Conservation (phyloP, 2,888 invertebrate species). For the Spialia ferax region DNA sequence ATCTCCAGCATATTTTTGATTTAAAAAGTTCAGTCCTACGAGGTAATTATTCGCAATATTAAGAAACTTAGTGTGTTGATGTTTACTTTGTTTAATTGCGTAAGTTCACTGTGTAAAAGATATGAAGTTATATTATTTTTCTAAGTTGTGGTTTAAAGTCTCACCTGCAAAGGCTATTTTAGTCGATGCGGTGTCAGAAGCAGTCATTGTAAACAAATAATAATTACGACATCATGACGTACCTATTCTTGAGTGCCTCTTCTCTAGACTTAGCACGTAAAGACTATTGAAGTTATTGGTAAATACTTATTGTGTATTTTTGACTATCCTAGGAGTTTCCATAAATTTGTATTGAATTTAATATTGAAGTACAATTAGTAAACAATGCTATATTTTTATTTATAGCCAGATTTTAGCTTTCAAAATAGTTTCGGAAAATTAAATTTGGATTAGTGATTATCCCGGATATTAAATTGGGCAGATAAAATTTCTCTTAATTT, state of each 20-base stretch:
- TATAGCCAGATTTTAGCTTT: too few relatives aligned
- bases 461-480: neutral
- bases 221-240: slow-evolving; percentile 31
- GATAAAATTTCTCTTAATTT: neutral
- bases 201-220: slow-evolving; percentile 38
- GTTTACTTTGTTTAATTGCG: too few relatives aligned
- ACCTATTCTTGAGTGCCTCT: slow-evolving; percentile 7
- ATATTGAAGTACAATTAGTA: too few relatives aligned
- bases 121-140: slow-evolving; percentile 13
- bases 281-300: slow-evolving; percentile 7
- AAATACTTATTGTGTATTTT: too few relatives aligned
- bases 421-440: too few relatives aligned
- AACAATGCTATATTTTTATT: too few relatives aligned
- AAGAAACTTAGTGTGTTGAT: too few relatives aligned
- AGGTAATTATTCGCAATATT: too few relatives aligned
- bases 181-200: slow-evolving; percentile 32
- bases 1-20: too few relatives aligned
- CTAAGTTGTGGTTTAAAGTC: slow-evolving; percentile 11
- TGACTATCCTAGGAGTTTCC: too few relatives aligned
- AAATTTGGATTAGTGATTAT: neutral
- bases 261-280: slow-evolving; percentile 3
- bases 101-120: neutral
- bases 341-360: too few relatives aligned
- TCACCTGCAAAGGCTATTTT: slow-evolving; percentile 40
- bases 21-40: too few relatives aligned